Conservation (phyloP, 2,888 invertebrate species). For the Lottia gigantea region DNA sequence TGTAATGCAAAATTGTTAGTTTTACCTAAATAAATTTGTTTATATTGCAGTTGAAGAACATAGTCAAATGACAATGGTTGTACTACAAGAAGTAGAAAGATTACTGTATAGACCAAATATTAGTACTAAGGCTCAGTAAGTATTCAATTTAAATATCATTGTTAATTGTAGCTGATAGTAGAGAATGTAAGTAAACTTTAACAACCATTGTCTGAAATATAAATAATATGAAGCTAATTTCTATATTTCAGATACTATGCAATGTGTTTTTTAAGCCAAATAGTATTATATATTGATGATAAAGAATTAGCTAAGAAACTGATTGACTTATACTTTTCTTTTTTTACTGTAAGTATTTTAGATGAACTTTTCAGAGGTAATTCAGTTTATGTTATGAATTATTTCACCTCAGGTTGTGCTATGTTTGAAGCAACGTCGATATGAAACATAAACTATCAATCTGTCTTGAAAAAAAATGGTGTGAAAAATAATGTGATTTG, state of each 20-base stretch:
- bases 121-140: constrained; percentile 84
- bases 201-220: too few species aligned
- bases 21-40: constrained; percentile 12
- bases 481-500: too few species aligned
- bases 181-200: too few species aligned
- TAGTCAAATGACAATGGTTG: constrained; percentile 90
- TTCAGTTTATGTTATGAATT: too few species aligned
- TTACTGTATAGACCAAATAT: constrained; percentile 86
- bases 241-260: constrained; percentile 75
- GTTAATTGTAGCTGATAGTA: background rate
- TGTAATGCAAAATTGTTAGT: background rate
- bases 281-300: constrained; percentile 78
- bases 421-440: too few species aligned
- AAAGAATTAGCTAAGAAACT: constrained; percentile 82
- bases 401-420: too few species aligned
- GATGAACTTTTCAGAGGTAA: background rate
- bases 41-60: constrained; percentile 76
- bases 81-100: constrained; percentile 88
- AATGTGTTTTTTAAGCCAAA: constrained; percentile 89
- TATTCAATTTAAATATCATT: constrained; percentile 28
- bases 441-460: too few species aligned
- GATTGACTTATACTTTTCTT: constrained; percentile 91
- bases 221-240: too few species aligned
- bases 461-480: too few species aligned
- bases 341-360: constrained; percentile 81